Evolutionary conservation across 2,888 invertebrate genomes (phyloP), one percentile per base, ranked within the genome.

Genomic region (Ethmia dodecea): DNA sequence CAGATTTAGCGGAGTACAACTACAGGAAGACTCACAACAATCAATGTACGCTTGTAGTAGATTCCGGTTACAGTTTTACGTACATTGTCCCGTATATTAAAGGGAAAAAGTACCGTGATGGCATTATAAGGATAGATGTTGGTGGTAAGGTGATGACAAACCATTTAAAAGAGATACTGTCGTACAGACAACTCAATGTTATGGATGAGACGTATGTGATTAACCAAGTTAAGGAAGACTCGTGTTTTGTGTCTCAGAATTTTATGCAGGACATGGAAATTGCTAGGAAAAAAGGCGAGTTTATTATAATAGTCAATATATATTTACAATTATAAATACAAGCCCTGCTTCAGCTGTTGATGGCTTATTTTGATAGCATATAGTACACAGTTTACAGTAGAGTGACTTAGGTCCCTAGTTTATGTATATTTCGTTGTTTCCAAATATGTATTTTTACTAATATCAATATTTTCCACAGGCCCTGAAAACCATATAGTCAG

Each of bases 181-280:
- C 99, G 0, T 99, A 99, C 72, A 87, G 93, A 26, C 98, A 99
- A 65, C 78, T 99, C 28, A 96, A 99, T 86, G 98, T 99, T 0
- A 97, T 98, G 96, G 98, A 99, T 67, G 99, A 99, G 75, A 97
- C 98, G 0, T 97, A 95, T 78, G 97, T 99, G 0, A 96, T 99
- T 29, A 99, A 99, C 78, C 98, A 99, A 81, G 94, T 94, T 0
- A 99, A 99, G 73, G 99, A 99, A 77, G 99, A 99, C 68, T 91
- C 94, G 0, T 99, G 99, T 68, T 99, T 92, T 83, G 96, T 99
- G 0, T 93, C 98, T 0, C 87, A 90, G 48, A 88, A 98, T 64
- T 96, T 97, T 57, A 89, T 90, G 55, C 80, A 81, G 12, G 97
- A 98, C 53, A 92, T 97, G 91, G 88, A 89, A 37, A 88, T 88